These are phyloP conservation scores for Venturia canescens DNA, from an alignment of 1,140 invertebrate species.

Conservation along the genomic window DNA sequence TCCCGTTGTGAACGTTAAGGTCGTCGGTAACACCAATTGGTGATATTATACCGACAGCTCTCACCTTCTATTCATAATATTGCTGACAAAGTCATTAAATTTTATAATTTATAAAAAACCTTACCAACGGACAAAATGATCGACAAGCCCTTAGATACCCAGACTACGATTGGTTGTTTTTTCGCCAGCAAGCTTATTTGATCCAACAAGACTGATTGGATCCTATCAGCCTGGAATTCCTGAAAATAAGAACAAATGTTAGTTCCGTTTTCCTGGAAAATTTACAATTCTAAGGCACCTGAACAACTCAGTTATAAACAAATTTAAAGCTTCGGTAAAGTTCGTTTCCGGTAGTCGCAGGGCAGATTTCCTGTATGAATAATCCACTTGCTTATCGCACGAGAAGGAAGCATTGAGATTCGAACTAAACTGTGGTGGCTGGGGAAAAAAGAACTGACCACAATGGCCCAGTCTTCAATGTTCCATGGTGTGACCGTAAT, in stretches of 20 bases:
- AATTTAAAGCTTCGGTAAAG: no score
- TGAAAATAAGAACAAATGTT: slow-evolving; percentile 49
- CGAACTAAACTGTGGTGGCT: not conserved
- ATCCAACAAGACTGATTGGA: slow-evolving; percentile 67
- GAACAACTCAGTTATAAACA: no score
- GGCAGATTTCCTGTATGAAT: not conserved
- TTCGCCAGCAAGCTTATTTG: slow-evolving; percentile 69
- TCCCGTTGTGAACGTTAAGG: no score
- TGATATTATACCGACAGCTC: not conserved
- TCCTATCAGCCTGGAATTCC: slow-evolving; percentile 69
- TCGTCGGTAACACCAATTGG: no score
- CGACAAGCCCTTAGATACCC: slow-evolving; percentile 69
- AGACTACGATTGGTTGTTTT: slow-evolving; percentile 69
- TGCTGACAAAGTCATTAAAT: slow-evolving; percentile 25
- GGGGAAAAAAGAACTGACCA: slow-evolving; percentile 62
- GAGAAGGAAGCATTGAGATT: not conserved
- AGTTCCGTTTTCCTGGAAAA: not conserved
- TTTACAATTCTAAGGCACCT: no score
- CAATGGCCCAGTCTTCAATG: slow-evolving; percentile 78
- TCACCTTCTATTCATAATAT: not conserved
- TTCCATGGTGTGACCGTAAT: slow-evolving; percentile 70
- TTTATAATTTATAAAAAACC: slow-evolving; percentile 37
- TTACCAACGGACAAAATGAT: slow-evolving; percentile 68
- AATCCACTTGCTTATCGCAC: not conserved
- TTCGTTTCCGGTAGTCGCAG: no score